These are phyloP conservation scores for Dryas iulia DNA, from an alignment of 1,140 invertebrate species.

Conservation along the genomic window DNA sequence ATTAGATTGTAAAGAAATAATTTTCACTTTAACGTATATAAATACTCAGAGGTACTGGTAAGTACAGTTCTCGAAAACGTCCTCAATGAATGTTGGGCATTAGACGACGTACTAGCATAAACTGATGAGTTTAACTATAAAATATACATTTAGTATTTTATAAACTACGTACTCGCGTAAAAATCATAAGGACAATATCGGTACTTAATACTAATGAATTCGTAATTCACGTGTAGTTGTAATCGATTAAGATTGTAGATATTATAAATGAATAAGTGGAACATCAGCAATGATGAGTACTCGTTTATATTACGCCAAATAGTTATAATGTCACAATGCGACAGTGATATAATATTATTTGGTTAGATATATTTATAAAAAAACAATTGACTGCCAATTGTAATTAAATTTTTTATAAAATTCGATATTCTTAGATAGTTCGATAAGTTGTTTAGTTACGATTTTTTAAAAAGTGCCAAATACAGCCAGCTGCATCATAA, in stretches of 20 bases:
- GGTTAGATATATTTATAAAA: conserved; percentile 63
- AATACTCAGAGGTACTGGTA: not conserved
- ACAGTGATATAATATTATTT: conserved; percentile 67
- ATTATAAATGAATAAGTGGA: conserved; percentile 52
- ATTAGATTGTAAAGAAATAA: conserved; percentile 64
- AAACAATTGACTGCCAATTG: conserved; percentile 79
- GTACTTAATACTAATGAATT: conserved; percentile 61
- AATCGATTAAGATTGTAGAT: conserved; percentile 68
- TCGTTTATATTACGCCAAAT: conserved; percentile 55
- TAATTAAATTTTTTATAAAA: conserved; percentile 74
- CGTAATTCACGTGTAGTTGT: conserved; percentile 64
- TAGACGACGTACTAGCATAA: conserved; percentile 59
- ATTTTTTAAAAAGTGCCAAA: conserved; percentile 73
- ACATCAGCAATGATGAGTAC: conserved; percentile 40
- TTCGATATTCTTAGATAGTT: conserved; percentile 77
- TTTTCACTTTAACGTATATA: conserved; percentile 53
- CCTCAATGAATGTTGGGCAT: conserved; percentile 64
- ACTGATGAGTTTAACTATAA: conserved; percentile 31
- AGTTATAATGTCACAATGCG: conserved; percentile 57
- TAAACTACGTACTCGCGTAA: conserved; percentile 78
- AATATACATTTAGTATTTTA: conserved; percentile 76
- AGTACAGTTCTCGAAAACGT: conserved; percentile 57
- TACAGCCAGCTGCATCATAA: conserved; percentile 47
- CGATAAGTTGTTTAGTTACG: conserved; percentile 72
- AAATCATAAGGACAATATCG: conserved; percentile 79